Evolutionary conservation across 2,797 vertebrate genomes (phyloP).

Genomic region (Pangasius larnaudii): DNA sequence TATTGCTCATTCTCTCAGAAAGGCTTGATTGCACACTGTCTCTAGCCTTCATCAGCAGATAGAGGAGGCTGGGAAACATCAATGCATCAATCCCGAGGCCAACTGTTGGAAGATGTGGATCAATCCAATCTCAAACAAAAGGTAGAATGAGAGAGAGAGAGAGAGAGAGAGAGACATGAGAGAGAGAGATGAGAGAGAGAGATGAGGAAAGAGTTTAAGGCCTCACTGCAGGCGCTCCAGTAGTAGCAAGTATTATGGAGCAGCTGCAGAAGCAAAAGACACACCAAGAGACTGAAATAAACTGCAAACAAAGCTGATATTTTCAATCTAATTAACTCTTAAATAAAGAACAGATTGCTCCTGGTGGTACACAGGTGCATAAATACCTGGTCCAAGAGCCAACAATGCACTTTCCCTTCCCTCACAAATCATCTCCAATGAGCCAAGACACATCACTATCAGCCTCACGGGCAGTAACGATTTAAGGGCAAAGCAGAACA

Average conservation of each 20-base stretch:
- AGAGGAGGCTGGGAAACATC: constrained; percentile 46
- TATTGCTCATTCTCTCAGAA: constrained; percentile 12
- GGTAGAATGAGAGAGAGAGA: constrained; percentile 32
- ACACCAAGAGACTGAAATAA: not conserved
- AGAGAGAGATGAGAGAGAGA: constrained; percentile 20
- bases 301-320: constrained; percentile 29
- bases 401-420: constrained; percentile 8
- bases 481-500: not conserved
- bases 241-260: not conserved
- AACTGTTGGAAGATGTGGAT: constrained; percentile 47
- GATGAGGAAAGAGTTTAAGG: not conserved
- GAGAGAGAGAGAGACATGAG: not conserved
- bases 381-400: not conserved
- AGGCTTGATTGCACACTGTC: constrained; percentile 56
- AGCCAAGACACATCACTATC: not conserved
- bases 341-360: not conserved
- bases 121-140: constrained; percentile 57
- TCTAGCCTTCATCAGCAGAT: constrained; percentile 44
- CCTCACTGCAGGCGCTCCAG: not conserved
- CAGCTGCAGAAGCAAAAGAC: constrained; percentile 3
- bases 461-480: too few species aligned
- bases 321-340: constrained; percentile 25
- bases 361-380: not conserved
- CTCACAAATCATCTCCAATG: not conserved
- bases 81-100: constrained; percentile 37